A percentile compares a stretch with the other conserved stretches of the same genome.
Conservation (phyloP, 2,113 vertebrate genomes). For the Perca schrenkii region DNA sequence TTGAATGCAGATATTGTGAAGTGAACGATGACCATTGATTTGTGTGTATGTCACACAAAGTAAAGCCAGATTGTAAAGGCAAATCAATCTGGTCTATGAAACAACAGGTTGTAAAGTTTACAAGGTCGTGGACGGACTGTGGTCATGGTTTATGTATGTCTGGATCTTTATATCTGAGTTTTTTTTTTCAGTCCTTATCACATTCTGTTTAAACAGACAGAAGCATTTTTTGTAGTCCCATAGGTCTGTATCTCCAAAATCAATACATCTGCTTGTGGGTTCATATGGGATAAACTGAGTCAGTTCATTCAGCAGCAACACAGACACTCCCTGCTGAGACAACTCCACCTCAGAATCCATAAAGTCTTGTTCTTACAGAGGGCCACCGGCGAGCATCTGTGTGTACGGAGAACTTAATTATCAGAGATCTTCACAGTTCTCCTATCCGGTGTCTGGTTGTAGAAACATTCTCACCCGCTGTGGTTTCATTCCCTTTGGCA, state of each 20-base stretch:
- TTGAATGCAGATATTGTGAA: neutral
- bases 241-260: conserved; percentile 37
- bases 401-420: conserved; percentile 48
- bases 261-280: conserved; percentile 49
- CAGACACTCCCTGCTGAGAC: conserved; percentile 25
- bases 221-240: conserved; percentile 7
- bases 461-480: conserved; percentile 27
- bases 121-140: neutral
- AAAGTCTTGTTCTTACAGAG: conserved; percentile 15
- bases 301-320: conserved; percentile 27
- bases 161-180: neutral
- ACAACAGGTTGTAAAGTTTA: conserved; percentile 31
- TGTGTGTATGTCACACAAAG: neutral
- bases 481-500: conserved; percentile 13
- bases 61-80: conserved; percentile 7
- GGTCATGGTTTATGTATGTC: neutral
- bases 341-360: conserved; percentile 26
- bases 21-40: neutral
- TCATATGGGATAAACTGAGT: conserved; percentile 40
- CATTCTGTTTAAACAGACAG: neutral
- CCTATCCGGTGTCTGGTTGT: neutral
- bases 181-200: neutral
- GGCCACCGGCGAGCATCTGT: conserved; percentile 20
- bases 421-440: conserved; percentile 32
- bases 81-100: conserved; percentile 23